Base-by-base conservation (phyloP, 2,888 invertebrate genomes). In the Sesia bembeciformis region DNA sequence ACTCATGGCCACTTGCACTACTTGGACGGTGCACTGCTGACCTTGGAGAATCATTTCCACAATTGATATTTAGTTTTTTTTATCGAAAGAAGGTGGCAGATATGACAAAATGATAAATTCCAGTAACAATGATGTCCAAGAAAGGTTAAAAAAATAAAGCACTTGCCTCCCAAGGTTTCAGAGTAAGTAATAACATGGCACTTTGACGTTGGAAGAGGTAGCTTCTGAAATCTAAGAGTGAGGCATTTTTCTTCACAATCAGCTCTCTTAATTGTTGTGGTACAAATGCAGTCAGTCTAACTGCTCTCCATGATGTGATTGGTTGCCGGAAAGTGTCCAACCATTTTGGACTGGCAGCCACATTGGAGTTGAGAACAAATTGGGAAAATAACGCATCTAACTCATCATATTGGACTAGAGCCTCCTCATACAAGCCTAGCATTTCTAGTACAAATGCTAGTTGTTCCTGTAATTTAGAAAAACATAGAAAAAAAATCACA, bases 331-430 rank as follows among this genome's bases (percentile, higher is more conserved):
- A 97, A 43, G 93, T 92, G 57, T 91, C 91, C 62, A 98, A 86
- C 98, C 98, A 98, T 57, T 92, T 92, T 55, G 96, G 95, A 71
- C 94, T 93, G 70, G 96, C 97, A 58, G 96, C 95, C 61, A 95
- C 92, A 71, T 95, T 95, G n/a, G 97, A 96, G 86, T 98, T 98
- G 63, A 97, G 93, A 55, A 98, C 94, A 86, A 98, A 98, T 88
- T 98, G 98, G 3, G 98, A 97, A 81, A 98, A 98, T 64, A 98
- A 91, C 53, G 98, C 98, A 88, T 98, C 98, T 71, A 99, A 90
- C 85, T 98, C 98, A 78, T 98, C 98, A 78, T 98, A 99, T 74
- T 98, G 98, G 55, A 98, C 96, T 63, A 98, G 88, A 7, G 98
- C 97, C 86, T 98, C 98, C 63, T 98, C 97, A 72, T 96, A 94